Conservation (phyloP, 2,113 vertebrate species). For the Probosciger aterrimus region DNA sequence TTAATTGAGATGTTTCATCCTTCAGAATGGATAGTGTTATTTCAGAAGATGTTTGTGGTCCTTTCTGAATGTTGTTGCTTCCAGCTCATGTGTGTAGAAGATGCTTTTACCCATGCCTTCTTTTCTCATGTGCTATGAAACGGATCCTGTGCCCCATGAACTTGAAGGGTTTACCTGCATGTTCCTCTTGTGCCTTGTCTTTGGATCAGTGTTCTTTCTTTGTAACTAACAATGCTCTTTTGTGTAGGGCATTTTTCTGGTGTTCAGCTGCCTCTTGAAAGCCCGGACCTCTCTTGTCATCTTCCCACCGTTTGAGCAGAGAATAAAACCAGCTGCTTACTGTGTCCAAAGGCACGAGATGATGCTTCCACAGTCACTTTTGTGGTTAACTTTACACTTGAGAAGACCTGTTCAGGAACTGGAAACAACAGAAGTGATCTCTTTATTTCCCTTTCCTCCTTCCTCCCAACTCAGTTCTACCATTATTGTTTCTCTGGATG, state of each 20-base stretch:
- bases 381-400: background rate
- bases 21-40: background rate
- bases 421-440: background rate
- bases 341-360: background rate
- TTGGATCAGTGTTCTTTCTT: background rate
- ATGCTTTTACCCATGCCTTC: background rate
- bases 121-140: rapidly evolving
- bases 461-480: background rate
- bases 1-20: background rate
- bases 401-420: background rate
- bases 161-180: background rate
- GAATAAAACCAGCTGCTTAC: background rate
- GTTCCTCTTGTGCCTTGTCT: background rate
- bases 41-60: background rate
- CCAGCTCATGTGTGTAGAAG: background rate
- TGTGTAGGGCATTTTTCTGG: background rate
- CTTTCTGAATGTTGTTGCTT: background rate
- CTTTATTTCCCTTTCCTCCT: background rate
- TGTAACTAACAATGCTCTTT: background rate
- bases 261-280: background rate
- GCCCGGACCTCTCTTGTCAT: background rate
- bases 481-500: background rate
- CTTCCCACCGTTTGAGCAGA: background rate
- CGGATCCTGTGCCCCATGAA: background rate
- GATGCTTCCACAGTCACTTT: background rate